Base-by-base conservation (phyloP, 2,113 vertebrate species). In the Oryzias celebensis region DNA sequence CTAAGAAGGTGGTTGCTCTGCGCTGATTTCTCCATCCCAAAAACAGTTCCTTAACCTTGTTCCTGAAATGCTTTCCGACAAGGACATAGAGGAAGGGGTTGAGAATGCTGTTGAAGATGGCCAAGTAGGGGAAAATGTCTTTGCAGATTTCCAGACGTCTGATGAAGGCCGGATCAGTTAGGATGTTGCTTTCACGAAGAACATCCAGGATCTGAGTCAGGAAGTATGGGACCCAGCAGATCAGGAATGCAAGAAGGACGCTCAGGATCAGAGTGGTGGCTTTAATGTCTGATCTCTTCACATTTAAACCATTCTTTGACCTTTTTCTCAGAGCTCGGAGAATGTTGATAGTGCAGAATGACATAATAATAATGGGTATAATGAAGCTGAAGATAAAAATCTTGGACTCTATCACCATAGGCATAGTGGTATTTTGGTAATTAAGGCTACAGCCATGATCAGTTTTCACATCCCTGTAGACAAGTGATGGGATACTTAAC, bases 51-150 rank as follows among this genome's bases (percentile, higher is more conserved):
- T 48, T 69, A 0, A 88, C 91, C 71, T 95, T 98, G 74, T 91
- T 93, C 54, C 90, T 88, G 81, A 98, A 98, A 71, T 93, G 92
- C 76, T 95, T 94, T 15, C 96, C 95, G 0, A 97, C 93, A 0
- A 97, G 89, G 42, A 96, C 93, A 0, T 97, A 97, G 3, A 98
- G 81, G 56, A 97, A 58, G 0, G 96, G 96, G 80, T 98, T 98
- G 44, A 98, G 88, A 68, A 92, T 93, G 83, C 95, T 97, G 89
- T 98, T 98, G 84, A 94, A 95, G 20, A 91, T 94, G 58, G 87
- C 92, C 2, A 94, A 64, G 58, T 90, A 93, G 0, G 28, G 24
- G 16, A 87, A 75, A 15, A 96, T 49, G 64, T 94, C 88, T 0
- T 70, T 88, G 58, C 86, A 14, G 18, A 90, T 0, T 0, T 68